These are phyloP conservation scores for Rugalucina vietnamica DNA, from an alignment of 2,888 invertebrate genomes.

Conservation along the genomic window DNA sequence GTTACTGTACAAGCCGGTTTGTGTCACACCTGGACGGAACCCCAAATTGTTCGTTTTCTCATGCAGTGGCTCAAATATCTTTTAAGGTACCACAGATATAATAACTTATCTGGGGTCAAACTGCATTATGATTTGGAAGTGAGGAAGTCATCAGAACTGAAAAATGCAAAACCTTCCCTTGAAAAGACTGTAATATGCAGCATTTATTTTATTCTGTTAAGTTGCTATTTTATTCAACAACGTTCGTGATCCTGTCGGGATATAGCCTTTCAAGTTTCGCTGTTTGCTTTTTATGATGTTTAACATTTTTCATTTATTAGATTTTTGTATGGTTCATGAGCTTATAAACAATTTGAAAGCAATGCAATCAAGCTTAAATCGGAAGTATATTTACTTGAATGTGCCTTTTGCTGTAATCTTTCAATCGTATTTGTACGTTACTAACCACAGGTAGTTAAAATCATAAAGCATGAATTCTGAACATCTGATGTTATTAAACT, in stretches of 20 bases:
- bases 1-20: no score
- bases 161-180: no score
- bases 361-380: neutral
- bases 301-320: neutral
- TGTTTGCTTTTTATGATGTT: neutral
- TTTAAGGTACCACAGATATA: no score
- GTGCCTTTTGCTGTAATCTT: neutral
- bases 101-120: no score
- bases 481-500: neutral
- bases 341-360: neutral
- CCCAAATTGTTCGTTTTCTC: no score
- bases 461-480: neutral
- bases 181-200: no score
- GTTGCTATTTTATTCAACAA: neutral
- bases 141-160: no score
- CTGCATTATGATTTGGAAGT: no score
- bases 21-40: no score
- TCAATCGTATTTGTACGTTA: neutral
- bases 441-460: neutral
- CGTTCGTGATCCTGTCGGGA: neutral
- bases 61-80: no score
- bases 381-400: neutral
- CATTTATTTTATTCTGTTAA: no score
- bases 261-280: neutral
- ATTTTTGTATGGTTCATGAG: neutral